Base-by-base conservation (phyloP, 2,797 vertebrate species). In the Melanotaenia maccullochi region DNA sequence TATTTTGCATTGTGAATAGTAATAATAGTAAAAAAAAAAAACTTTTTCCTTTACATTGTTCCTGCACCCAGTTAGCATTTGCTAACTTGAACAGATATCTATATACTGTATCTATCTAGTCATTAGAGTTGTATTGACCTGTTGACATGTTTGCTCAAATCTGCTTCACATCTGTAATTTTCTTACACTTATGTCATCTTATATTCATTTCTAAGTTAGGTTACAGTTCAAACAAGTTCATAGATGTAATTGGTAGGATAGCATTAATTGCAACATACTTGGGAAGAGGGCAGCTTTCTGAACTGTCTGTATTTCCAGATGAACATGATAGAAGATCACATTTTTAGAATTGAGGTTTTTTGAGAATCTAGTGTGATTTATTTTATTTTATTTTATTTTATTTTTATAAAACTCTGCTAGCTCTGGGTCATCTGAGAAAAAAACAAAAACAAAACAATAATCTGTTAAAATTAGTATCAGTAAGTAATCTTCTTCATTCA, bases 391-490 rank as follows among this genome's bases (percentile, higher is more conserved):
- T 30, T 30, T 30, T 30, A 5, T 42, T 52, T 4, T 25, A 13
- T 24, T 11, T 4, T 13, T 25, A 16, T 3, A 16, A 25, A 14
- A 25, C 51, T 24, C 51, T 11, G 24, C 25, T 55, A 16, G 3
- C 6, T 28, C 11, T 13, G 7, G 12, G 14, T 55, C 8, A 1
- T 30, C 11, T 1, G 13, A 18, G 20, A 47, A 20, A 25, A 25
- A 24, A 25, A 52, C 32, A 32, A 7, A 32, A 32, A 32, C 32
- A 33, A 55, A 55, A 36, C 44, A 60, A 36, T 60, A 38, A 33
- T 59, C 32, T 25, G 44, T 51, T 28, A 36, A 67, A 58, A 54
- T 73, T 33, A 68, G 64, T 71, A 3, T 71, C 74, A 36, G 59
- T 67, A 24, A 42, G 69, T 35, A 57, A 49, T 75, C 57, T 69